Base-by-base conservation (phyloP, 1,140 invertebrate species). In the Leptinotarsa texana region DNA sequence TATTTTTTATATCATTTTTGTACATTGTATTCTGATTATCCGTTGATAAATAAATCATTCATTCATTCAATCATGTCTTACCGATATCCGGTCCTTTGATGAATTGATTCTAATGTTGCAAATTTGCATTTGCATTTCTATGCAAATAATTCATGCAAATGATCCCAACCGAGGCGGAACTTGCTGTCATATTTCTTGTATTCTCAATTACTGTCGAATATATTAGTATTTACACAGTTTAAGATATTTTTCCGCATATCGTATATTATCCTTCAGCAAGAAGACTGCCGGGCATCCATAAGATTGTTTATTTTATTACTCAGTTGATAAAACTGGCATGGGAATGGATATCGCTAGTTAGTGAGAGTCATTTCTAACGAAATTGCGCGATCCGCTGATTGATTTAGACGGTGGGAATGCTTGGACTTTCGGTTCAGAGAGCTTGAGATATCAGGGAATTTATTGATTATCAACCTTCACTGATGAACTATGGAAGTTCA, bases 271-370 rank as follows among this genome's bases (percentile, higher is more conserved):
- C 13, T 18, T 57, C 51, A 57, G 51, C 51, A 18, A 17, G 51
- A 15, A 57, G 13, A 15, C 51, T 57, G 51, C 51, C 13, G 51
- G 15, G 51, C 51, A 18, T 18, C 15, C 51, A 57, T 57, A 57
- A 57, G 17, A 57, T 57, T 57, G 51, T 57, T 57, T 57, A 57
- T 18, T 57, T 57, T 57, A 57, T 57, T 57, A 57, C 51, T 57
- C 17, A 8, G 51, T 57, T 57, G 51, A 2, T 57, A 57, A 57
- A 2, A 57, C 51, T 57, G 51, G 51, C 51, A 57, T 57, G 51
- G 51, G 51, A 57, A 57, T 57, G 17, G 51, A 57, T 57, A 57
- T 57, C 51, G n/a, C 51, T 15, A 15, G 15, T 57, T 17, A 57
- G 15, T 57, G 3, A 13, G n/a, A 15, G n/a, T 57, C 51, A n/a